Conservation (phyloP, 2,888 invertebrate genomes). For the Agrilus cyanescens region DNA sequence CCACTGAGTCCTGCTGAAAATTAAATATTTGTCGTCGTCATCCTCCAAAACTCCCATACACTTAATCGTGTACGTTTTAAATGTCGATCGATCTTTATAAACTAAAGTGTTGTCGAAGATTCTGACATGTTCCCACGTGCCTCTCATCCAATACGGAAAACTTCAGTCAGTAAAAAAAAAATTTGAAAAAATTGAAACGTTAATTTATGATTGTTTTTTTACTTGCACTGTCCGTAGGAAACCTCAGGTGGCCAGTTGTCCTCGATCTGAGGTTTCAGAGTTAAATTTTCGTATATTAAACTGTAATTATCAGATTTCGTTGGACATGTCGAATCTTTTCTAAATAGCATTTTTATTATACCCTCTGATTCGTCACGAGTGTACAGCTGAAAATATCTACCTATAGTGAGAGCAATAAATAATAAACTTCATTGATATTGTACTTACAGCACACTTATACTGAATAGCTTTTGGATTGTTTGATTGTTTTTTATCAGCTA, state of each 20-base stretch:
- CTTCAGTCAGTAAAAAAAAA: conserved; percentile 29
- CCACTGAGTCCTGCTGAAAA: conserved; percentile 44
- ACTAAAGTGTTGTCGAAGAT: conserved; percentile 37
- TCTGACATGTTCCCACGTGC: conserved; percentile 47
- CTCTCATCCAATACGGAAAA: conserved; percentile 52
- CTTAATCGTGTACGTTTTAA: conserved; percentile 41
- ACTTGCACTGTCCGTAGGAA: conserved; percentile 26
- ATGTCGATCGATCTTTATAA: conserved; percentile 40
- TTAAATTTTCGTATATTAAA: conserved; percentile 45
- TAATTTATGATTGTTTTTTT: conserved; percentile 10
- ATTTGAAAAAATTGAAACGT: background rate
- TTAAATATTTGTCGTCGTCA: conserved; percentile 36
- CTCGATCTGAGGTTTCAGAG: conserved; percentile 33
- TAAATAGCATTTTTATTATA: conserved; percentile 45
- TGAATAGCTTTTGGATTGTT: conserved; percentile 35
- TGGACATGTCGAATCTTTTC: conserved; percentile 52
- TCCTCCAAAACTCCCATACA: conserved; percentile 31
- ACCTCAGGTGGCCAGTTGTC: conserved; percentile 34
- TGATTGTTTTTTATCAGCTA: conserved; percentile 39
- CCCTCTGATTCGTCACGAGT: conserved; percentile 41
- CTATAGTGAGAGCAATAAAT: background rate
- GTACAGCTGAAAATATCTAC: conserved; percentile 29
- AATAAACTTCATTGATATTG: background rate
- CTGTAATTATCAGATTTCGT: conserved; percentile 38
- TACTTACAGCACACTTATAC: conserved; percentile 49